Evolutionary conservation across 1,140 invertebrate genomes (phyloP).

Genomic region (Agraylea sexmaculata): DNA sequence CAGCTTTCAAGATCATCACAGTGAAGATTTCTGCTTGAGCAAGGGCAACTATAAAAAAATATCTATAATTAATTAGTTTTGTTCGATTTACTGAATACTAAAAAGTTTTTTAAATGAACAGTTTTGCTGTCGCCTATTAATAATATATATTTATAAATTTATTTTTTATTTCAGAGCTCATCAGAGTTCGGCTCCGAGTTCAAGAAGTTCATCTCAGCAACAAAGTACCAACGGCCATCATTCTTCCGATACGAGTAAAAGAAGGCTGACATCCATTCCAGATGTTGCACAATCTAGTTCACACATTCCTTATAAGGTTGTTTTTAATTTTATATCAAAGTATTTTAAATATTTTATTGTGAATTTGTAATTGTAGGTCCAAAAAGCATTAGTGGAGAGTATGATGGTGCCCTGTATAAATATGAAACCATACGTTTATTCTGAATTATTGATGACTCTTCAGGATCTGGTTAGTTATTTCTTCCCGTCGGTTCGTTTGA

Average conservation of each 20-base stretch:
- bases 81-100: background rate
- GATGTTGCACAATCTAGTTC: conserved; percentile 45
- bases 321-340: background rate
- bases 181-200: conserved; percentile 10
- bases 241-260: conserved; percentile 36
- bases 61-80: too few species aligned
- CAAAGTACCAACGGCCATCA: conserved; percentile 16
- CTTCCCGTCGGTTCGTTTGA: conserved; percentile 60
- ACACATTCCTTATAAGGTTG: conserved; percentile 53
- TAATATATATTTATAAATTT: too few species aligned
- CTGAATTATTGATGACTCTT: conserved; percentile 69
- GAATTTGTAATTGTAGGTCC: conserved; percentile 46
- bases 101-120: background rate
- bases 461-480: conserved; percentile 68
- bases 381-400: conserved; percentile 65
- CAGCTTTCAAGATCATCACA: background rate
- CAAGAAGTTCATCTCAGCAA: conserved; percentile 8
- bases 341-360: background rate
- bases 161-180: conserved; percentile 9
- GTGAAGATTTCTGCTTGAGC: background rate
- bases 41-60: background rate
- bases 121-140: background rate
- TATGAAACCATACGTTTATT: conserved; percentile 68
- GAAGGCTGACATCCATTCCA: conserved; percentile 49
- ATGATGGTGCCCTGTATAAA: conserved; percentile 76